phyloP scores from a whole-genome alignment of 2,113 vertebrate genomes.

The Chascanopsetta lugubris region DNA sequence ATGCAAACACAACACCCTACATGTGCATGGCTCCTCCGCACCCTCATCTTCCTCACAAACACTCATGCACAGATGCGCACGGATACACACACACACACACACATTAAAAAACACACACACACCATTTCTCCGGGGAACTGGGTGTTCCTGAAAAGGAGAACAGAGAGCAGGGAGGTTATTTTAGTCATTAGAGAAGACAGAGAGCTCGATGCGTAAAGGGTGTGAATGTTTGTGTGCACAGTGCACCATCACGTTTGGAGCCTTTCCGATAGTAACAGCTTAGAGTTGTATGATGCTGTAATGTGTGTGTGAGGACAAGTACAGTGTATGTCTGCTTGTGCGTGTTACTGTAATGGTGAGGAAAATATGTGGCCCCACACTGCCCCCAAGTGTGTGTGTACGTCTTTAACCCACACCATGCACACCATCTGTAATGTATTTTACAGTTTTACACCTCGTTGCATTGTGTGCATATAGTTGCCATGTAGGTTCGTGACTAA shows the following conservation, averaged over 20 bases:
- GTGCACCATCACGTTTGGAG: constrained; percentile 10
- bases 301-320: neutral
- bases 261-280: neutral
- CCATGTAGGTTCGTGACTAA: constrained; percentile 55
- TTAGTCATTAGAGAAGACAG: constrained; percentile 63
- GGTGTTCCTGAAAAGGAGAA: constrained; percentile 81
- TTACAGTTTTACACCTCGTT: neutral
- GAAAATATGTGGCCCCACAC: constrained; percentile 52
- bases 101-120: neutral
- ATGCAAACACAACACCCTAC: constrained; percentile 11
- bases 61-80: neutral
- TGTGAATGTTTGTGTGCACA: constrained; percentile 15
- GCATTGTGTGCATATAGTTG: constrained; percentile 17
- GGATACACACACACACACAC: constrained; percentile 3
- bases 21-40: neutral
- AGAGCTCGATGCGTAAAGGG: constrained; percentile 46
- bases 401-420: neutral
- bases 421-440: neutral
- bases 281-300: constrained; percentile 11
- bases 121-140: constrained; percentile 60
- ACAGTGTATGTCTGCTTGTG: constrained; percentile 9
- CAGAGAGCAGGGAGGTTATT: constrained; percentile 79
- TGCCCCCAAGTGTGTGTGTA: constrained; percentile 22
- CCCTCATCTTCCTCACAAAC: neutral
- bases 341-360: constrained; percentile 35